Evolutionary conservation across 2,797 vertebrate species (phyloP).

Genomic region (Coracias cyanogaster): DNA sequence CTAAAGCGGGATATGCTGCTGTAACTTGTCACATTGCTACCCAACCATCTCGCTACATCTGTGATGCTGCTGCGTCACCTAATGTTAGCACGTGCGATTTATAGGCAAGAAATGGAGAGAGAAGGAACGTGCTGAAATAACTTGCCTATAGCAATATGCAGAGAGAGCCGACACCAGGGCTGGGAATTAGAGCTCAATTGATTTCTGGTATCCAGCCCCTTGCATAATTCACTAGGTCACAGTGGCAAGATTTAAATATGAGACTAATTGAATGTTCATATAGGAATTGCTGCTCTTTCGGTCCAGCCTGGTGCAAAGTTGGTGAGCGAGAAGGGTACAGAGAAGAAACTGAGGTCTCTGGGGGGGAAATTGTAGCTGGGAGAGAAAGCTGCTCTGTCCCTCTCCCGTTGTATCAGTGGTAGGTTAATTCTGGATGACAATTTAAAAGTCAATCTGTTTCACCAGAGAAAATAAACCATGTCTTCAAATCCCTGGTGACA

Average conservation of each 20-base stretch:
- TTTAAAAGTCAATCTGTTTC: background rate
- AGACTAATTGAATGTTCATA: slow-evolving; percentile 46
- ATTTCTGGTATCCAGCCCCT: slow-evolving; percentile 42
- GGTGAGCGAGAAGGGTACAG: slow-evolving; percentile 1
- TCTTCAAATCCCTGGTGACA: background rate
- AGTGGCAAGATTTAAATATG: slow-evolving; percentile 45
- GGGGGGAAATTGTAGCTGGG: background rate
- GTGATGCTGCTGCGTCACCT: slow-evolving; percentile 45
- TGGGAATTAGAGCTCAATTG: slow-evolving; percentile 51
- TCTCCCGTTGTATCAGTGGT: background rate
- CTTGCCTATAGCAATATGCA: slow-evolving; percentile 25
- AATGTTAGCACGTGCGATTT: background rate
- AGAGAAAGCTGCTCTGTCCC: background rate
- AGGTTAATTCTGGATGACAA: slow-evolving; percentile 36
- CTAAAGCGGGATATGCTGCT: background rate
- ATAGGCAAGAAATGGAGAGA: background rate
- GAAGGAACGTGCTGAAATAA: background rate
- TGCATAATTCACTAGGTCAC: slow-evolving; percentile 58
- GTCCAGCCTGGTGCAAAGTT: background rate
- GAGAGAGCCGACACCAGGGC: background rate
- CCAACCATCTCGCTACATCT: slow-evolving; percentile 2
- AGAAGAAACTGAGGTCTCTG: background rate
- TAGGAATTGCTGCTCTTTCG: background rate
- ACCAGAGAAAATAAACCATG: background rate
- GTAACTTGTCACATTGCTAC: background rate